Evolutionary conservation across 2,113 vertebrate species (phyloP).

Genomic region (Psophia crepitans): DNA sequence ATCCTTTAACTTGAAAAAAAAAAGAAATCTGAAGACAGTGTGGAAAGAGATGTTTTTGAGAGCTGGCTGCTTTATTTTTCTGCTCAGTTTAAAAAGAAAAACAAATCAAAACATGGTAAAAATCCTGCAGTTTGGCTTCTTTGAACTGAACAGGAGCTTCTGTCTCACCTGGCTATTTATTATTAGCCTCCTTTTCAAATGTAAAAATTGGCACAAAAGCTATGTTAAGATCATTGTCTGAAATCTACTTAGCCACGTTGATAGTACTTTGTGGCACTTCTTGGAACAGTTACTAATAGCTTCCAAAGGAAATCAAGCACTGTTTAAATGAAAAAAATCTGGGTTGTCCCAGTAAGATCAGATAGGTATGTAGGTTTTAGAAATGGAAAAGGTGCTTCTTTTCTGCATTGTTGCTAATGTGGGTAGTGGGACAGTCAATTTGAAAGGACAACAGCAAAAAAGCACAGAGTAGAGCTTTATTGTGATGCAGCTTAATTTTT

Average conservation of each 20-base stretch:
- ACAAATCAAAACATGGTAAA: background rate
- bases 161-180: conserved; percentile 12
- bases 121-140: conserved; percentile 4
- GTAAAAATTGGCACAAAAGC: background rate
- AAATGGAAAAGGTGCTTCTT: background rate
- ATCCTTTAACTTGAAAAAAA: background rate
- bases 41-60: background rate
- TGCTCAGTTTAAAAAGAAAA: background rate
- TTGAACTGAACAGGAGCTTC: background rate
- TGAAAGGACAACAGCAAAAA: background rate
- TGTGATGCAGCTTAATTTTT: background rate
- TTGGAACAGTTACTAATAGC: conserved; percentile 22
- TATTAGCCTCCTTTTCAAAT: conserved; percentile 23
- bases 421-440: background rate
- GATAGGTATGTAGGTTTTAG: background rate
- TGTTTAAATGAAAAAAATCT: conserved; percentile 46
- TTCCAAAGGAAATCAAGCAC: conserved; percentile 13
- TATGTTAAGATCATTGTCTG: conserved; percentile 1
- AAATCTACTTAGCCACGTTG: conserved; percentile 34
- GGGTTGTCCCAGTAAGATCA: background rate
- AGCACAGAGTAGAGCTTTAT: background rate
- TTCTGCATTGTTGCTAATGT: background rate
- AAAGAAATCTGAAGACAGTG: background rate
- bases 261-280: background rate
- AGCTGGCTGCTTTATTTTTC: background rate